Conservation (phyloP, 2,888 invertebrate species). For the Polymixis flavicincta region DNA sequence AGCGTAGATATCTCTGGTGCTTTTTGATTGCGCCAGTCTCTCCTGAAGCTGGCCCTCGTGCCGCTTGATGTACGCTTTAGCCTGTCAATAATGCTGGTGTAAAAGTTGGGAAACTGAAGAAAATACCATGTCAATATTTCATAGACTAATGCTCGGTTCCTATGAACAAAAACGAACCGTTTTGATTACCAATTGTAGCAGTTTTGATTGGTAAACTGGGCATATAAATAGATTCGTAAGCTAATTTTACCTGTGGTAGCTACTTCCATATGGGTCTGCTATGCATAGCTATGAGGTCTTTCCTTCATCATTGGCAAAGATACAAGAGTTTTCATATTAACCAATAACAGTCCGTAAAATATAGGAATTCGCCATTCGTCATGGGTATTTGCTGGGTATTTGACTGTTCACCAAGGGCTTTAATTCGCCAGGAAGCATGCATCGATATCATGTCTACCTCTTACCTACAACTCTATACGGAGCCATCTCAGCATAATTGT, state of each 20-base stretch:
- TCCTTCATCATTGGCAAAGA: too few species aligned
- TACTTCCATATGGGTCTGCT: too few species aligned
- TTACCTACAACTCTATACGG: background rate
- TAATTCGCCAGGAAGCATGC: background rate
- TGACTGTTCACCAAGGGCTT: background rate
- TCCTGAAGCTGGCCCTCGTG: conserved; percentile 98
- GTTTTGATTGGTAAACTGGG: too few species aligned
- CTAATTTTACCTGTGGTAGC: too few species aligned
- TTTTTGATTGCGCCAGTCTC: conserved; percentile 96
- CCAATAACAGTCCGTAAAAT: too few species aligned
- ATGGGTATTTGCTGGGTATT: background rate
- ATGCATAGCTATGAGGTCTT: too few species aligned
- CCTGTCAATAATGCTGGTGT: conserved; percentile 88
- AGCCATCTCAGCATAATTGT: background rate
- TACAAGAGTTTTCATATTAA: too few species aligned
- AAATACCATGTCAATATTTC: background rate
- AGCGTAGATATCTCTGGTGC: conserved; percentile 96
- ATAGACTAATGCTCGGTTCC: background rate
- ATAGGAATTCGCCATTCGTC: background rate
- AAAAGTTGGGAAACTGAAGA: background rate
- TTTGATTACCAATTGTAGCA: too few species aligned
- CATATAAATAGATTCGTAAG: too few species aligned
- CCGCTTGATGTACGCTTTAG: conserved; percentile 96
- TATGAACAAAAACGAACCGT: too few species aligned
- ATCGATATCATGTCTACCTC: background rate